phyloP scores from a whole-genome alignment of 2,797 vertebrate genomes.

The Spinus olivaceus region DNA sequence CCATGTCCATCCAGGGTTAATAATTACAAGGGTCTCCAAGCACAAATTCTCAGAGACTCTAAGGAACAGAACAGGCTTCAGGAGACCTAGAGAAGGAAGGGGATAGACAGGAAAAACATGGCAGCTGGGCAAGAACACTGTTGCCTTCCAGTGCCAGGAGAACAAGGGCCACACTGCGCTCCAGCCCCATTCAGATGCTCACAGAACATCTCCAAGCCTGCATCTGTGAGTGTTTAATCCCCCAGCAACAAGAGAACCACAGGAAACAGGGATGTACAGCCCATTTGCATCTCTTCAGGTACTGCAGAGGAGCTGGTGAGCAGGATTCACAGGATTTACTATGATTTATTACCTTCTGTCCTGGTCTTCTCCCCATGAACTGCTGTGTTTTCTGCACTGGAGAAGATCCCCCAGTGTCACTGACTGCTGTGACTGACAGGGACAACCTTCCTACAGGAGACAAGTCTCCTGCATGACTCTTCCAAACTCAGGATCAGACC shows the following conservation, averaged over 20 bases:
- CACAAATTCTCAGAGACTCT: background rate
- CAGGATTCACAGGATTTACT: background rate
- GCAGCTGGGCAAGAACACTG: background rate
- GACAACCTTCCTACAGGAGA: background rate
- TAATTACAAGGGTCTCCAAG: background rate
- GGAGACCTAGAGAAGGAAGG: background rate
- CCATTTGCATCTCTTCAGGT: background rate
- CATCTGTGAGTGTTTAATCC: too few relatives aligned
- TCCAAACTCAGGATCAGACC: background rate
- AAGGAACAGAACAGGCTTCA: background rate
- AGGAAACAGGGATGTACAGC: background rate
- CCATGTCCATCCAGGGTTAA: accelerated
- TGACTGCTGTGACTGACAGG: background rate
- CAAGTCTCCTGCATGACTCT: background rate
- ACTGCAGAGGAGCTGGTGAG: background rate
- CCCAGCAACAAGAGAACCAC: accelerated
- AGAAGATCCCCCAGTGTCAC: background rate
- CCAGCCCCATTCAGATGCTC: background rate
- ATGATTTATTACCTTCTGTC: background rate
- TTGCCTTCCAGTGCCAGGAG: background rate
- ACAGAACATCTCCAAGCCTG: background rate
- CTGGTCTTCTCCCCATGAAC: background rate
- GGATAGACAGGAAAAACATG: background rate
- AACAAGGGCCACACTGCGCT: accelerated
- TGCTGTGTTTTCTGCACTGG: background rate